Conservation (phyloP, 2,797 vertebrate species). For the Prionace glauca region DNA sequence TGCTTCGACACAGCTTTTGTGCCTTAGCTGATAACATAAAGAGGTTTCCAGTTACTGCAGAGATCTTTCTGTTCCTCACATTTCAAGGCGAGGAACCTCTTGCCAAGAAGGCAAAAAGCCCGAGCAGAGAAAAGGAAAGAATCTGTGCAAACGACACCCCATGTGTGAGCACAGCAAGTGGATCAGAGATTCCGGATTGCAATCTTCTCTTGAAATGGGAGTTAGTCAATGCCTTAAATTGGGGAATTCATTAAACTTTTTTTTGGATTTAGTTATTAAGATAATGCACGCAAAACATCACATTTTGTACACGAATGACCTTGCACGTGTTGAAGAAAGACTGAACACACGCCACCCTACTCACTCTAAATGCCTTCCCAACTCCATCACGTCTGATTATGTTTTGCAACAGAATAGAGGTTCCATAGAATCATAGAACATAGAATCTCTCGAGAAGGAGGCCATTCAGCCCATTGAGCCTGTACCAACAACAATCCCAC, state of each 20-base stretch:
- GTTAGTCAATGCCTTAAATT: neutral
- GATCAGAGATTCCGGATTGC: neutral
- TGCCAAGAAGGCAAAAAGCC: neutral
- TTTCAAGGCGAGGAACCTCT: neutral
- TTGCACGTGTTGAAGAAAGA: neutral
- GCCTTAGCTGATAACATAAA: neutral
- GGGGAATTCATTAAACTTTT: neutral
- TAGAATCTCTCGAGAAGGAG: too few relatives aligned
- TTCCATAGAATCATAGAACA: too few relatives aligned
- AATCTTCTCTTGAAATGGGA: neutral
- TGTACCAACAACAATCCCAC: too few relatives aligned
- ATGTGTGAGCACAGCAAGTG: neutral
- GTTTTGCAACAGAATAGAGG: neutral
- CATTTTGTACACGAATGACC: neutral
- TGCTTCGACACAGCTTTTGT: conserved; percentile 9
- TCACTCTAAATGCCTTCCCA: neutral
- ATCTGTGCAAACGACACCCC: neutral
- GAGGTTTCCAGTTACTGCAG: conserved; percentile 26
- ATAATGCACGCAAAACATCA: neutral
- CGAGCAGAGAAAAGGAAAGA: neutral
- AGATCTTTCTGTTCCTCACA: neutral
- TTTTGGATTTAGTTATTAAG: neutral
- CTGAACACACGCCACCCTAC: neutral
- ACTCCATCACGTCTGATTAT: neutral
- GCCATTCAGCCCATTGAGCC: too few relatives aligned